Evolutionary conservation across 2,888 invertebrate species (phyloP).

Genomic region (Andrena marginata): DNA sequence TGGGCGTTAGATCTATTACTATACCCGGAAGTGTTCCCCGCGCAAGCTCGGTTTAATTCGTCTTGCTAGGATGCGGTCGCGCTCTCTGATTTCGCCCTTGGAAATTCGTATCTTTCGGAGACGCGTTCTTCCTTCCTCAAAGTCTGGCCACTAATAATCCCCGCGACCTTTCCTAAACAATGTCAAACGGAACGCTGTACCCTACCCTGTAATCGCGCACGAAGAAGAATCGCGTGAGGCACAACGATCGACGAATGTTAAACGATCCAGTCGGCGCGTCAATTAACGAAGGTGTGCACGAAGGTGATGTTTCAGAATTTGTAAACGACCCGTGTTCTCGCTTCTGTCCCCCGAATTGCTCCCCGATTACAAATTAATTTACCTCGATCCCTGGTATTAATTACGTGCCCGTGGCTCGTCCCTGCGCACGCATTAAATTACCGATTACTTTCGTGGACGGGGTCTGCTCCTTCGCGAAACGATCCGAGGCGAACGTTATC

Average conservation of each 20-base stretch:
- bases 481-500: slow-evolving; percentile 29
- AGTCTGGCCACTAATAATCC: neutral
- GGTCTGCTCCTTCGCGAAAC: slow-evolving; percentile 29
- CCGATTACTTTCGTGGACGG: slow-evolving; percentile 48
- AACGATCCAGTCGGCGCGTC: neutral
- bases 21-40: slow-evolving; percentile 47
- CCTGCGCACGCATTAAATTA: slow-evolving; percentile 34
- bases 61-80: slow-evolving; percentile 32
- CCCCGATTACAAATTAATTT: slow-evolving; percentile 28
- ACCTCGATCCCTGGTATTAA: slow-evolving; percentile 12
- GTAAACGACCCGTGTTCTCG: neutral
- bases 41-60: slow-evolving; percentile 50
- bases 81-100: slow-evolving; percentile 47
- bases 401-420: slow-evolving; percentile 9
- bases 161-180: too few species aligned
- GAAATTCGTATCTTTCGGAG: neutral
- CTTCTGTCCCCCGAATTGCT: neutral
- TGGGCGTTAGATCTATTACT: slow-evolving; percentile 54
- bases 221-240: neutral
- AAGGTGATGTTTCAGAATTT: neutral
- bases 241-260: neutral
- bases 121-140: neutral
- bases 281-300: neutral
- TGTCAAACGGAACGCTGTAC: too few species aligned
- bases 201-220: too few species aligned